A percentile compares a stretch with the other conserved stretches of the same genome.
phyloP scores from a whole-genome alignment of 1,140 invertebrate species.

The Geopemphigus sp. region DNA sequence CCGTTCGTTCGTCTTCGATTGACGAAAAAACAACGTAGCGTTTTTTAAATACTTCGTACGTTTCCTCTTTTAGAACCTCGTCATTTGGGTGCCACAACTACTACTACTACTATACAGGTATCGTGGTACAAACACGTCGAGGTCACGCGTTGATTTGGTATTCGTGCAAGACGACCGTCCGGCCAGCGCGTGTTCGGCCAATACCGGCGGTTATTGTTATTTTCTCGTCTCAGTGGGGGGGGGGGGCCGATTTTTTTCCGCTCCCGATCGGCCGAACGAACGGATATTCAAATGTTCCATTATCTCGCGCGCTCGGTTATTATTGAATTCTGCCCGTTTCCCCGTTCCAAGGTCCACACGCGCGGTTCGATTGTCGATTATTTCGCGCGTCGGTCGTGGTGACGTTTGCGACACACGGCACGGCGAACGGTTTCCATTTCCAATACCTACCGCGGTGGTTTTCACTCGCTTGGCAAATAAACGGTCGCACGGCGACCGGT shows the following conservation, averaged over 20 bases:
- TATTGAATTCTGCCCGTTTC: conserved; percentile 26
- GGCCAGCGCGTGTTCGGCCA: conserved; percentile 6
- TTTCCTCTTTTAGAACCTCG: no score
- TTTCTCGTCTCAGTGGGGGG: background rate
- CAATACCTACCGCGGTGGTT: no score
- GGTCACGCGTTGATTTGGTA: conserved; percentile 21
- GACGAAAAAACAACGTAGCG: no score
- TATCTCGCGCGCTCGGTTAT: background rate
- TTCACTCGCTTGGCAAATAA: no score
- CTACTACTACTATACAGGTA: no score
- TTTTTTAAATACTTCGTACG: no score
- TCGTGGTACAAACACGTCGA: background rate
- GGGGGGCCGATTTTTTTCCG: conserved; percentile 1
- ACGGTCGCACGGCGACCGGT: conserved; percentile 20
- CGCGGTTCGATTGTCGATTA: conserved; percentile 6
- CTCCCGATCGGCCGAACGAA: background rate
- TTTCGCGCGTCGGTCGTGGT: no score
- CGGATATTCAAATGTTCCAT: conserved; percentile 34
- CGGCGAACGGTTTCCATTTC: background rate
- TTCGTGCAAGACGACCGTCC: conserved; percentile 12
- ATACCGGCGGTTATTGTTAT: conserved; percentile 31
- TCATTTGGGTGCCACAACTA: no score
- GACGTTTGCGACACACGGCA: conserved; percentile 4
- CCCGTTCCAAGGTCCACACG: conserved; percentile 11
- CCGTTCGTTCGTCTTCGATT: no score